Evolutionary conservation across 2,797 vertebrate genomes (phyloP).

Genomic region (Astyanax mexicanus): DNA sequence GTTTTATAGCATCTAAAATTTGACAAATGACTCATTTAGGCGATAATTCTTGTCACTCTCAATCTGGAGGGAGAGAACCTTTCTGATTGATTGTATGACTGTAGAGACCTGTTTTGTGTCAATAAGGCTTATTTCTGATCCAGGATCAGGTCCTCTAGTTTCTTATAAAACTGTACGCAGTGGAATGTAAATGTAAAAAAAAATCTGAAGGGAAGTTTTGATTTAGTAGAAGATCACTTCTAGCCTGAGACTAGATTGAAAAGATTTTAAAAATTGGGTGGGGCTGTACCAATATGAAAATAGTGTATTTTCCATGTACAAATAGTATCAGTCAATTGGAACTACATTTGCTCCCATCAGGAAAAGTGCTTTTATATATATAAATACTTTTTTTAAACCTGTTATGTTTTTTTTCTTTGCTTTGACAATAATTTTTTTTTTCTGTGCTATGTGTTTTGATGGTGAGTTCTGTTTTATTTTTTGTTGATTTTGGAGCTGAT

Average conservation of each 20-base stretch:
- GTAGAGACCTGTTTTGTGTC: not conserved
- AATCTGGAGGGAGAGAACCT: not conserved
- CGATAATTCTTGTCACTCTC: not conserved
- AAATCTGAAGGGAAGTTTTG: not conserved
- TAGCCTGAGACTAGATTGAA: not conserved
- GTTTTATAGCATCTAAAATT: slow-evolving; percentile 12
- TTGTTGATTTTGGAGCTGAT: no score
- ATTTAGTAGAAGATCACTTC: not conserved
- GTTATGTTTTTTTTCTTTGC: no score
- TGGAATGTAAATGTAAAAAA: not conserved
- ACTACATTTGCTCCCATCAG: no score
- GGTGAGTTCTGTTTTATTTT: no score
- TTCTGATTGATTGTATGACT: not conserved
- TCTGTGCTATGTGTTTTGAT: no score
- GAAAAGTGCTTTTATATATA: no score
- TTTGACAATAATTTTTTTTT: no score
- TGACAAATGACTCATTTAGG: slow-evolving; percentile 7
- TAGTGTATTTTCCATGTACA: no score
- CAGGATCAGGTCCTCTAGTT: not conserved
- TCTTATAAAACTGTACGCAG: not conserved
- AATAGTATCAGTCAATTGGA: no score
- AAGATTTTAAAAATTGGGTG: not conserved
- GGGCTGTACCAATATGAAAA: not conserved
- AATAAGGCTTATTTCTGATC: not conserved
- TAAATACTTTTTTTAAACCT: no score